Percentiles rank a stretch among this genome's conserved stretches.
Conservation (phyloP, 1,140 invertebrate genomes). For the Trypoxylus dichotomus region DNA sequence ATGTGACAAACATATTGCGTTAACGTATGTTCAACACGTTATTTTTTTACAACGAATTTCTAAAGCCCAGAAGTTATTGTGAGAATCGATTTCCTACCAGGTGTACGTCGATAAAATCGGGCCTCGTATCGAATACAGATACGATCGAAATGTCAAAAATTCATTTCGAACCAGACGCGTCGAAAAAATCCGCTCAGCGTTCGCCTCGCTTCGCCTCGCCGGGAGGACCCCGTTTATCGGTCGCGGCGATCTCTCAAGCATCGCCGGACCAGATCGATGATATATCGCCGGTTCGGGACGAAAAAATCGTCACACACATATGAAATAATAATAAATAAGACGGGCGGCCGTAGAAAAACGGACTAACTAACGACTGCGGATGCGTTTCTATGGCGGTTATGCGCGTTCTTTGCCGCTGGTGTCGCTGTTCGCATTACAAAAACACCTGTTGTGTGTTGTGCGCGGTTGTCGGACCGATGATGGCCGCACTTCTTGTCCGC, state of each 20-base stretch:
- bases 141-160: slow-evolving; percentile 27
- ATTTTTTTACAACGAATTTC: no score
- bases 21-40: no score
- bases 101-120: no score
- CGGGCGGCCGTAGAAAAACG: slow-evolving; percentile 34
- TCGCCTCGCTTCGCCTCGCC: not conserved
- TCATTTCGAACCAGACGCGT: not conserved
- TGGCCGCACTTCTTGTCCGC: not conserved
- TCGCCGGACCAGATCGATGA: not conserved
- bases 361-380: slow-evolving; percentile 43
- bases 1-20: no score
- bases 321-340: slow-evolving; percentile 47
- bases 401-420: slow-evolving; percentile 16
- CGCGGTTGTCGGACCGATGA: no score
- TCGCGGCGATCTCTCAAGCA: not conserved
- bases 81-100: no score
- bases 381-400: not conserved
- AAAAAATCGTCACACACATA: slow-evolving; percentile 46
- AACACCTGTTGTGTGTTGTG: slow-evolving; percentile 47
- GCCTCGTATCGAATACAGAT: no score
- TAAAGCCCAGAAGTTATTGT: no score
- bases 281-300: slow-evolving; percentile 28
- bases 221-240: not conserved
- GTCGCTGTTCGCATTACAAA: slow-evolving; percentile 38
- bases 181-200: not conserved